Evolutionary conservation across 2,113 vertebrate species (phyloP), one percentile per base, ranked within the genome.

Genomic region (Hippocampus guttulatus): DNA sequence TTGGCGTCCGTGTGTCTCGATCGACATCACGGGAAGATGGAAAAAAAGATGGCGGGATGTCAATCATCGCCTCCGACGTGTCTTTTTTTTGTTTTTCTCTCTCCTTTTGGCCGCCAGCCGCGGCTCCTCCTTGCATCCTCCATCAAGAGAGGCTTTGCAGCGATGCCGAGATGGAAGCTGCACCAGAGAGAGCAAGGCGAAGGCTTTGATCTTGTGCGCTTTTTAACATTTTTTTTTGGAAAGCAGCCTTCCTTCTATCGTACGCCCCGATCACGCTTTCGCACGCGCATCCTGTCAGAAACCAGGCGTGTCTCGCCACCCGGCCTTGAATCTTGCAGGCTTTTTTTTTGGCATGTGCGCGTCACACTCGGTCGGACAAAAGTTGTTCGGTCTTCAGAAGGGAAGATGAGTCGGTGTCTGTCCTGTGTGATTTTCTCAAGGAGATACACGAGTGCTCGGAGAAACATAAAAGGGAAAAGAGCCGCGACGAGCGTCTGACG

Each of bases 381-480:
- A 83, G 75, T 82, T 84, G 41, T 18, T 27, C 68, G 57, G 62
- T 80, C 81, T 85, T 79, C 64, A 55, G 10, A 69, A 41, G 78
- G 40, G 73, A 45, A 57, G 33, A 67, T 64, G 85, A 82, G 71
- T 55, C 61, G 69, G 71, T 69, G 57, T 82, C 80, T 84, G 83
- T 87, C 81, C 76, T 10, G 63, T 87, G 85, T 82, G 75, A 86
- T 86, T 88, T 82, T 67, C 69, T 45, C 71, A 83, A 71, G 76
- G 82, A 86, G 88, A 90, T 84, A 79, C 87, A 90, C 88, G 78
- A 73, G 79, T 82, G 86, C 89, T 91, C 83, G 84, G 84, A 85
- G 78, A 83, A 84, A 89, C 86, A 85, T 88, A 86, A 90, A 90
- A 89, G 81, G 76, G 88, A 51, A 78, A 93, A 93, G 89, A 86